These are phyloP conservation scores for Machaerirhynchus nigripectus DNA, from an alignment of 2,113 vertebrate species.

Conservation along the genomic window DNA sequence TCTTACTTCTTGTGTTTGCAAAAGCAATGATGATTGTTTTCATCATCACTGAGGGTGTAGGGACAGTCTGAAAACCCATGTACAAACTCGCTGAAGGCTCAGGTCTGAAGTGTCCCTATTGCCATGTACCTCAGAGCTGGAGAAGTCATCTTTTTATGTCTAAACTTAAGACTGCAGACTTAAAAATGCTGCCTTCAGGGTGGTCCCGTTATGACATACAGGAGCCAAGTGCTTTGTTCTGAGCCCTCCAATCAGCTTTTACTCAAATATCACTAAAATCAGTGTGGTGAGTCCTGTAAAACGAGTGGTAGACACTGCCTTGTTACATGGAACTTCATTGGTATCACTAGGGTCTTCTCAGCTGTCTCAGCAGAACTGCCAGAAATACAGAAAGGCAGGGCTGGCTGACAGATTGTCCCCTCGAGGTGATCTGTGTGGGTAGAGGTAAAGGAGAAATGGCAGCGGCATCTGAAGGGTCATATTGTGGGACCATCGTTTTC, in stretches of 20 bases:
- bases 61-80: neutral
- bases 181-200: neutral
- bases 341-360: neutral
- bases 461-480: neutral
- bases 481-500: neutral
- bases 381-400: neutral
- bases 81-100: neutral
- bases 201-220: neutral
- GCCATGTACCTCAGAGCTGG: neutral
- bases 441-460: neutral
- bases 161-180: neutral
- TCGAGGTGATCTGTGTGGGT: neutral
- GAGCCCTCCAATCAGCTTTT: neutral
- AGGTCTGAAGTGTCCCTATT: neutral
- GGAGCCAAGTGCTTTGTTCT: neutral
- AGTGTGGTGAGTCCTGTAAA: neutral
- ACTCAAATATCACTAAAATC: neutral
- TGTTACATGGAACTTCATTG: neutral
- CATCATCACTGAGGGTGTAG: neutral
- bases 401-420: neutral
- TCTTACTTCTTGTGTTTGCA: neutral
- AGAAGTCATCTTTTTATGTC: neutral
- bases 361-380: neutral
- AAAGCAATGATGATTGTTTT: neutral
- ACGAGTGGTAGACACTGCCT: neutral